Evolutionary conservation across 2,113 vertebrate genomes (phyloP), one percentile per base, ranked within the genome.

Genomic region (Cyprinodon variegatus): DNA sequence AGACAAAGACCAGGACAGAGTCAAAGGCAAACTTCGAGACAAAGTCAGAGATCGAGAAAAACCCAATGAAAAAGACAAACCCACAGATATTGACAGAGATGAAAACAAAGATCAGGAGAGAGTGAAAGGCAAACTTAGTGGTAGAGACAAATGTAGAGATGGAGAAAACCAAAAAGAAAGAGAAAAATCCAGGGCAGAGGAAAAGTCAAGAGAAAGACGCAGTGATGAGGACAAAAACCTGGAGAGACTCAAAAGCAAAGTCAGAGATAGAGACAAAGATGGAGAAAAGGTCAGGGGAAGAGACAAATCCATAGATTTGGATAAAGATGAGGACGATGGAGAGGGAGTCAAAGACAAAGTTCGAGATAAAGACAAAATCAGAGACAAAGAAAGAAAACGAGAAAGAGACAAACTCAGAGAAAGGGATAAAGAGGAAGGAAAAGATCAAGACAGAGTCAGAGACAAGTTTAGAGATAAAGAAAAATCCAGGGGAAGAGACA

Each of bases 111-210:
- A 43, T 7, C 50, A n/a, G 50, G 50, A 57, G 6, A 57, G 5
- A 57, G 50, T 57, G 6, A 57, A 57, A 57, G n/a, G 17, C 50
- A 57, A 57, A n/a, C 50, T 57, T 57, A 14, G 3, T 29, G 53
- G 68, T 6, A 76, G 37, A 46, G 76, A 77, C 0, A 79, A 6
- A n/a, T 57, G 17, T 57, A 61, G 84, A 87, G 4, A 80, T 93
- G 72, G 96, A 95, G 78, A 95, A 91, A 74, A 98, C 96, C 87
- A 81, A 95, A 3, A 93, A 95, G 0, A 93, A 15, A 53, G 20
- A 36, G 59, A 70, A 3, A 72, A 37, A 45, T 70, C 66, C 10
- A 81, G 61, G 43, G 53, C 62, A 0, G 68, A n/a, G 3, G 65
- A 70, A 1, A 50, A 36, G 10, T 29, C 13, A 7, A 68, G 9